Percentiles rank a stretch among this genome's conserved stretches.
These are phyloP conservation scores for Cactoblastis cactorum DNA, from an alignment of 2,888 invertebrate species.

Conservation along the genomic window DNA sequence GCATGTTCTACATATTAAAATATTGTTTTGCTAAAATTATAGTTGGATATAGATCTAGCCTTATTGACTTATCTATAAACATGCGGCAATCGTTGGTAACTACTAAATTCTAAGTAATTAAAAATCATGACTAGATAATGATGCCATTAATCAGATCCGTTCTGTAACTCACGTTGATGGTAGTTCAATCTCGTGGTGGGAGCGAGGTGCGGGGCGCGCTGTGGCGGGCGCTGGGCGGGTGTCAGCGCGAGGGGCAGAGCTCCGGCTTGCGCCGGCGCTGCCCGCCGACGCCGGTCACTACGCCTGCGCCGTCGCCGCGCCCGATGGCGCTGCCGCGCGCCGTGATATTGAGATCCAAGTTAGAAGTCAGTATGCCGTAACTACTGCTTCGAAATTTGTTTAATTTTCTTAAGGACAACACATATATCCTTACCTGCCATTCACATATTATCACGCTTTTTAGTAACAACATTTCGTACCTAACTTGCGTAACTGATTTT, in stretches of 20 bases:
- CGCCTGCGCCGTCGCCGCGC: constrained; percentile 86
- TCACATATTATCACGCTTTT: not conserved
- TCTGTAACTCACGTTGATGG: constrained; percentile 22
- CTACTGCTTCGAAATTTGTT: not conserved
- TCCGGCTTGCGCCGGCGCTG: constrained; percentile 54
- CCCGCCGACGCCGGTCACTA: constrained; percentile 86
- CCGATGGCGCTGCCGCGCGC: constrained; percentile 84
- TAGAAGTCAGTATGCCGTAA: constrained; percentile 76
- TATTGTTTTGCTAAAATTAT: not conserved
- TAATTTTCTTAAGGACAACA: not conserved
- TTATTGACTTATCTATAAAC: not conserved
- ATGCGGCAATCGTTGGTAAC: not conserved
- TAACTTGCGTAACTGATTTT: not conserved
- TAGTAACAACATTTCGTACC: not conserved
- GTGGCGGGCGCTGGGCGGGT: constrained; percentile 63
- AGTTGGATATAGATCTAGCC: not conserved
- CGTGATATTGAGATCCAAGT: constrained; percentile 85
- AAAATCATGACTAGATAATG: too few relatives aligned
- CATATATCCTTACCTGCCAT: not conserved
- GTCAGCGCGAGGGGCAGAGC: constrained; percentile 51
- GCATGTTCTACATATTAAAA: not conserved
- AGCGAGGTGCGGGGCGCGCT: constrained; percentile 70
- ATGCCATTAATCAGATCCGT: not conserved
- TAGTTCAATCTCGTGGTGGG: constrained; percentile 70
- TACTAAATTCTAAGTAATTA: too few relatives aligned